Evolutionary conservation across 1,140 invertebrate species (phyloP), one percentile per base, ranked within the genome.

Genomic region (Trichomalopsis sarcophagae): DNA sequence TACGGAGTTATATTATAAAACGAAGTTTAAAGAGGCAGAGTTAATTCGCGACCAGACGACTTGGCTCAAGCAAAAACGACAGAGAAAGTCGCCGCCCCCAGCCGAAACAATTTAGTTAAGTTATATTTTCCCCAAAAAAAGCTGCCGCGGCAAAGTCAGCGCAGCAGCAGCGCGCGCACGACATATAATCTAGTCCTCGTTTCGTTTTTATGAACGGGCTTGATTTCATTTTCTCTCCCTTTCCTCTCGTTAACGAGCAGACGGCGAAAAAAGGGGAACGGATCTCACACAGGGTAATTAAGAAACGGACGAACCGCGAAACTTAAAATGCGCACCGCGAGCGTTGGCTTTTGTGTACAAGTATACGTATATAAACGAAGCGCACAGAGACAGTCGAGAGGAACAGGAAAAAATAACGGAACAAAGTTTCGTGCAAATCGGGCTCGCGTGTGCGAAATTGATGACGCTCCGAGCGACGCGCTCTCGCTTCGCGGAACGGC

Each of bases 401-500:
- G 21, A 1, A 23, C 44, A 55, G 36, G 68, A 68, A 62, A 17
- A 75, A 75, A 40, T 82, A 82, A 82, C 47, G 81, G 47, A 62
- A 55, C 30, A 44, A 30, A 75, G 50, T 82, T 75, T 44, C 71
- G 47, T 82, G 71, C 23, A 74, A 73, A 82, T 50, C 50, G 80
- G 50, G 21, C 23, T 82, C 50, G 81, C 81, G 81, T 82, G 81
- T 76, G 40, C 81, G 33, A 75, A 82, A 82, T 82, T 82, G 81
- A 82, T 66, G 81, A 76, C 69, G 81, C 30, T 71, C 27, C 68
- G 68, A 33, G 68, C 23, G 68, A 33, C 23, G 66, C 1, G 66
- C 11, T 55, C 50, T 55, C 4, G 55, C 55, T 62, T 62, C 55
- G 21, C 55, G 55, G 21, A 62, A 62, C 55, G 6, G 10, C 47